Base-by-base conservation (phyloP, 2,888 invertebrate genomes). In the Folsomia manolachei region DNA sequence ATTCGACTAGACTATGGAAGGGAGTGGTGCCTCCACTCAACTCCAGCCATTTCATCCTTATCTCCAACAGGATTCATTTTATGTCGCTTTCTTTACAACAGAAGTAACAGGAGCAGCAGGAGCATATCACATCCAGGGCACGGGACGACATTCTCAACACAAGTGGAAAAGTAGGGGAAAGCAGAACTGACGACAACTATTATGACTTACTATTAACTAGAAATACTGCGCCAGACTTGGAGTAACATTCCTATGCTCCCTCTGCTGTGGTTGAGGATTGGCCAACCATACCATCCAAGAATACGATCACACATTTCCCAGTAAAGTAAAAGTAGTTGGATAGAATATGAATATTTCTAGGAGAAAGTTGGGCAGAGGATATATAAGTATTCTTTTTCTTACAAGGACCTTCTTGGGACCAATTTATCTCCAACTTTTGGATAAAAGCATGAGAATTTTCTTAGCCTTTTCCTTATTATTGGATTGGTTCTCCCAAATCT, bases 31-130 rank as follows among this genome's bases (percentile, higher is more conserved):
- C 66, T 66, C 51, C 66, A 27, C 60, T 60, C 71, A 71, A 27
- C 71, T 62, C 56, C 24, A 51, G 61, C 71, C 24, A 61, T 66
- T 51, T 66, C 51, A 62, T 62, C 52, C 68, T 71, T 71, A 71
- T 71, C 71, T 71, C 27, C n/a, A n/a, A n/a, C n/a, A 19, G 66
- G 68, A 68, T 68, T 71, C 68, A 63, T 71, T 71, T 71, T 71
- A 71, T 71, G 62, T 27, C 52, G 23, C 52, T 23, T 14, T 64
- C 64, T 19, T 51, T 51, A 51, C 51, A 11, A 9, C 9, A 51
- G 51, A 11, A 18, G 51, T 51, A 18, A 18, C 18, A 51, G 51
- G 9, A 51, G 51, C 51, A 51, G 9, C 18, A 51, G 9, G 51
- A 11, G 9, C 18, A 9, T 18, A 51, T 11, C 56, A 56, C 56